Evolutionary conservation across 37 sponge, comb jelly and placozoan species (phyloP).

Genomic region (Mnemiopsis leidyi): DNA sequence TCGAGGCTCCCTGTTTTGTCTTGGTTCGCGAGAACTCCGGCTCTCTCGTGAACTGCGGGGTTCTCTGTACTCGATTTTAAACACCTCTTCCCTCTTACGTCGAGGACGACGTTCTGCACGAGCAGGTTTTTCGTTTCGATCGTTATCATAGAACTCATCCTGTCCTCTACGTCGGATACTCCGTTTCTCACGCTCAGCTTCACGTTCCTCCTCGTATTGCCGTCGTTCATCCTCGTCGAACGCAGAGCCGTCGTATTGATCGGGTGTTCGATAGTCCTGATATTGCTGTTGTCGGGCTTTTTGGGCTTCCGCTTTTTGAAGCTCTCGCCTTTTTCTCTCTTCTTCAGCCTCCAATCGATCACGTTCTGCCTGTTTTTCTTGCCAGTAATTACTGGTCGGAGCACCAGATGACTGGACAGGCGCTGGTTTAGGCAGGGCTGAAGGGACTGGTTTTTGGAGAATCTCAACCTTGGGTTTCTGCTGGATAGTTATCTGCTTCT

Average conservation of each 20-base stretch:
- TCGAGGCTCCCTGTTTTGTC: neutral
- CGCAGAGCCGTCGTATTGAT: slow-evolving; percentile 32
- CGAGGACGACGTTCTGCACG: neutral
- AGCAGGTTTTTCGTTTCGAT: neutral
- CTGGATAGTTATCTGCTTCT: slow-evolving; percentile 50
- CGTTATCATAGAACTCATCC: slow-evolving; percentile 36
- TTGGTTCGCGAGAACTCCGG: neutral
- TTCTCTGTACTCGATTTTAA: slow-evolving; percentile 15
- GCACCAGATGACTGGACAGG: neutral
- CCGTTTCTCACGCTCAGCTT: slow-evolving; percentile 26
- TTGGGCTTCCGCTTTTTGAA: slow-evolving; percentile 11
- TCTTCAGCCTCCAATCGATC: slow-evolving; percentile 33
- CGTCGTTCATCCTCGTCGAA: slow-evolving; percentile 15
- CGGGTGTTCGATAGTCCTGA: slow-evolving; percentile 46
- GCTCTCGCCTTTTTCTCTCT: slow-evolving; percentile 30
- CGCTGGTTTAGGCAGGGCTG: slow-evolving; percentile 19
- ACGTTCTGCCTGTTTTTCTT: slow-evolving; percentile 51
- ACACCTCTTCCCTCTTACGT: neutral
- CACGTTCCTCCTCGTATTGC: slow-evolving; percentile 42
- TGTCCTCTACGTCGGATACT: slow-evolving; percentile 28
- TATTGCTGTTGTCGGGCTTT: slow-evolving; percentile 18
- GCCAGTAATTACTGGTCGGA: slow-evolving; percentile 41
- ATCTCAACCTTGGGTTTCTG: slow-evolving; percentile 58
- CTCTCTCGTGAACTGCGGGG: neutral
- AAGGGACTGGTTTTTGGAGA: slow-evolving; percentile 3